Evolutionary conservation across 2,113 vertebrate genomes (phyloP).

Genomic region (Charadrius vociferus): DNA sequence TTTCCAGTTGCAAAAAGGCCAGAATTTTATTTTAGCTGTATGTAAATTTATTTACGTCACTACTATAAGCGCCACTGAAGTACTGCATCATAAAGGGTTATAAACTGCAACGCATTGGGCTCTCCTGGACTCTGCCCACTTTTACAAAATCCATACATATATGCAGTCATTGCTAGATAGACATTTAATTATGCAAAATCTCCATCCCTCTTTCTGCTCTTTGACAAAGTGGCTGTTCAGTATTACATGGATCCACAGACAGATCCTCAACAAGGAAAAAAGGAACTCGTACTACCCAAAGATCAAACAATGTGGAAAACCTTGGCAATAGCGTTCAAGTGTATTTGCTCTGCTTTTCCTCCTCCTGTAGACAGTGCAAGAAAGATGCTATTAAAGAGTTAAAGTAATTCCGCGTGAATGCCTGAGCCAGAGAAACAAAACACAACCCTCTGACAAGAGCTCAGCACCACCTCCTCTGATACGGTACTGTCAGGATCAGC

Average conservation of each 20-base stretch:
- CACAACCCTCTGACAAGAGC: not conserved
- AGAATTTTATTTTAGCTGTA: not conserved
- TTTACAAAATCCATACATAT: not conserved
- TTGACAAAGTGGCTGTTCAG: not conserved
- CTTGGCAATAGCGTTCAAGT: not conserved
- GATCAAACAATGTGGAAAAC: not conserved
- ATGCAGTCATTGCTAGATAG: not conserved
- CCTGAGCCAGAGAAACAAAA: not conserved
- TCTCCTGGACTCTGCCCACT: not conserved
- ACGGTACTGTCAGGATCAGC: not conserved
- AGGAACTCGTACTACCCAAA: not conserved
- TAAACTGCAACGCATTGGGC: not conserved
- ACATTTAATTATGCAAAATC: not conserved
- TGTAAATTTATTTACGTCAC: not conserved
- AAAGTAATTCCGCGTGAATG: not conserved
- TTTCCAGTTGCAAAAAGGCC: not conserved
- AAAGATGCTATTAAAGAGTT: not conserved
- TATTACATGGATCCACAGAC: not conserved
- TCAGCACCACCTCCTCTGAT: not conserved
- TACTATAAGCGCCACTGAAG: not conserved
- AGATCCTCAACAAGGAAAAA: not conserved
- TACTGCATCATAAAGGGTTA: not conserved
- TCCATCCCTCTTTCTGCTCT: not conserved
- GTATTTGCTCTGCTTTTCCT: not conserved
- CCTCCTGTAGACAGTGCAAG: not conserved